A percentile compares a stretch with the other conserved stretches of the same genome.
These are phyloP conservation scores for Cheilosia vulpina DNA, from an alignment of 2,888 invertebrate species.

Conservation along the genomic window DNA sequence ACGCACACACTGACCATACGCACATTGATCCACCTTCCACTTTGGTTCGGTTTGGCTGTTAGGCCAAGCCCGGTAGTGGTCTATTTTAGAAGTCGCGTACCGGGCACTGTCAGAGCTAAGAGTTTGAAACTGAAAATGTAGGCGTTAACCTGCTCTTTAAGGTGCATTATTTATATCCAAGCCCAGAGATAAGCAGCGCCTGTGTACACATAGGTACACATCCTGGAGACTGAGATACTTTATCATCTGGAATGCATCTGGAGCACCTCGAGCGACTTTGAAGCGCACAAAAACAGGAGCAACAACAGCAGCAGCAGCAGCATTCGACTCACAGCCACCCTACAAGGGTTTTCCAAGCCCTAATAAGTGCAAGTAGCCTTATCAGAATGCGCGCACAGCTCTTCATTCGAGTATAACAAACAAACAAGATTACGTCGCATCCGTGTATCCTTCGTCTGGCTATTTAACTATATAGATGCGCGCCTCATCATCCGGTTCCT, in stretches of 20 bases:
- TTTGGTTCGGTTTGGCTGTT: not conserved
- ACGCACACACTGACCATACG: constrained; percentile 50
- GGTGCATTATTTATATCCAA: constrained; percentile 82
- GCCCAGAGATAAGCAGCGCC: constrained; percentile 77
- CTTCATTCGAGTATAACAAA: constrained; percentile 56
- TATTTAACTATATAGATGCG: constrained; percentile 33
- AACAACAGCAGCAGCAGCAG: constrained; percentile 18
- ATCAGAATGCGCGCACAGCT: constrained; percentile 34
- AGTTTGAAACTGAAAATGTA: constrained; percentile 77
- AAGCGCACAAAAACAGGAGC: constrained; percentile 58
- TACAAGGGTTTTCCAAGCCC: constrained; percentile 36
- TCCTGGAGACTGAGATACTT: constrained; percentile 78
- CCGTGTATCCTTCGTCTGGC: constrained; percentile 15
- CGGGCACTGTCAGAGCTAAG: not conserved
- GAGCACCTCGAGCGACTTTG: constrained; percentile 81
- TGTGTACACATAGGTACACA: constrained; percentile 19
- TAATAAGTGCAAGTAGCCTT: constrained; percentile 62
- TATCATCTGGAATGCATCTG: constrained; percentile 83
- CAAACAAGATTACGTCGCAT: constrained; percentile 45
- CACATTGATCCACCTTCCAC: constrained; percentile 56
- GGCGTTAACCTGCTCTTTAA: constrained; percentile 84
- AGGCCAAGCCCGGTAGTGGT: constrained; percentile 70
- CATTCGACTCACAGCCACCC: constrained; percentile 52
- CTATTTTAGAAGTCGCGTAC: constrained; percentile 60
- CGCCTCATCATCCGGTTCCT: constrained; percentile 60